Base-by-base conservation (phyloP, 2,888 invertebrate genomes). In the Tenthredo amoena region DNA sequence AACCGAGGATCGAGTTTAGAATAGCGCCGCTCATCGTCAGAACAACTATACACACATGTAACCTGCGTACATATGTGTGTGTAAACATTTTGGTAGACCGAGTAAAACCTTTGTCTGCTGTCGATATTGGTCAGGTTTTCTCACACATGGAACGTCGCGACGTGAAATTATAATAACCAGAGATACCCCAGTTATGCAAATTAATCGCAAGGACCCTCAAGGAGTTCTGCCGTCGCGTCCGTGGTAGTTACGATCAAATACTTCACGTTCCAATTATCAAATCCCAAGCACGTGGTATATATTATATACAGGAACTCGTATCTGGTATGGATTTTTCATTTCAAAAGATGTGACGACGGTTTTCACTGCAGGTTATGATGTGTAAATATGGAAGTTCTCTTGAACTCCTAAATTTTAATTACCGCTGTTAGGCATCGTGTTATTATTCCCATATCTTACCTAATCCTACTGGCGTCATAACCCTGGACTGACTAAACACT, bases 1-100 rank as follows among this genome's bases (percentile, higher is more conserved):
- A 81, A 81, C 37, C n/a, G 50, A 81, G 81, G 81, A 81, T 81
- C 58, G 40, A 37, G 62, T 81, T 62, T 31, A 81, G 81, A 81
- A 81, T 58, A 81, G 58, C 81, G 62, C 37, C 81, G 77, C 31
- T 74, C 77, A 21, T 77, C 50, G 31, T 26, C 7, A 31, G 15
- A 47, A 50, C 7, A 81, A 34, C 37, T 37, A 37, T 15, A 40
- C 18, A 34, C 40, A 21, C 10, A 81, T 40, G 31, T 15, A 12
- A n/a, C 40, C 31, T 26, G 62, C 21, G 21, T 47, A 9, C 34
- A 18, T 50, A 37, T 43, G 34, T 21, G 43, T 31, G 43, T 74
- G 12, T 74, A 10, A n/a, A 40, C 9, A 74, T 77, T 81, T 31
- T 15, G 62, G 62, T 62, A 40, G 58, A 40, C 40, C 40, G 12